These are phyloP conservation scores for Craseonycteris thonglongyai DNA, from an alignment of 2,113 vertebrate species.

Conservation along the genomic window DNA sequence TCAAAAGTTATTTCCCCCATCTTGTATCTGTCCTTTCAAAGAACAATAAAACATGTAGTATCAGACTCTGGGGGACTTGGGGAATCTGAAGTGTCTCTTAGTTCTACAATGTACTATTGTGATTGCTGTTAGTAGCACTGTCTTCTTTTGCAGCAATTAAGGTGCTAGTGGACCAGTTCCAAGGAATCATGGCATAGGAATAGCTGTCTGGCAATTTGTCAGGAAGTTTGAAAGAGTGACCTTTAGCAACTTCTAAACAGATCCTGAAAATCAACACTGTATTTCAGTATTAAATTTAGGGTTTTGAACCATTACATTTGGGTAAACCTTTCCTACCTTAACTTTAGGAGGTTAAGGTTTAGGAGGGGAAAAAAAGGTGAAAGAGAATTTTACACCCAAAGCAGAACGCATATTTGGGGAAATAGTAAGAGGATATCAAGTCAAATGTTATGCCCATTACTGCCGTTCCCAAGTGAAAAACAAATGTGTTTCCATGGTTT, in stretches of 20 bases:
- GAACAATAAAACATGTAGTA: background rate
- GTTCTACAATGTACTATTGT: background rate
- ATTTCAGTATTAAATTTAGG: background rate
- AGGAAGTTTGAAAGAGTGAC: background rate
- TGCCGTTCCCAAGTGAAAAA: background rate
- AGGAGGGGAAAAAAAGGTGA: background rate
- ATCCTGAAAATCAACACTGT: conserved; percentile 17
- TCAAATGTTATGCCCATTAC: background rate
- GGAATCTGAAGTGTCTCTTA: background rate
- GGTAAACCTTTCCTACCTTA: background rate
- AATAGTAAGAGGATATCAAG: background rate
- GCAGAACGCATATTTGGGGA: background rate
- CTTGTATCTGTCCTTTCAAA: background rate
- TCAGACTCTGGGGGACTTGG: background rate
- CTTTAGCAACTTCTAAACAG: background rate
- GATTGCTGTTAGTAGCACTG: background rate
- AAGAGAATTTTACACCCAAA: background rate
- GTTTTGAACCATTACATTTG: conserved; percentile 33
- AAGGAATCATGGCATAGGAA: background rate
- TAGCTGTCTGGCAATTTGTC: background rate
- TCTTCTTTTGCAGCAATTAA: conserved; percentile 42
- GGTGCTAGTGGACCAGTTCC: background rate
- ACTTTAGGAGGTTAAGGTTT: background rate
- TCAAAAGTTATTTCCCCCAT: background rate
- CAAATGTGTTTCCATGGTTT: background rate